A percentile compares a stretch with the other conserved stretches of the same genome.
These are phyloP conservation scores for Pedicia rivosa DNA, from an alignment of 2,888 invertebrate species.

Conservation along the genomic window DNA sequence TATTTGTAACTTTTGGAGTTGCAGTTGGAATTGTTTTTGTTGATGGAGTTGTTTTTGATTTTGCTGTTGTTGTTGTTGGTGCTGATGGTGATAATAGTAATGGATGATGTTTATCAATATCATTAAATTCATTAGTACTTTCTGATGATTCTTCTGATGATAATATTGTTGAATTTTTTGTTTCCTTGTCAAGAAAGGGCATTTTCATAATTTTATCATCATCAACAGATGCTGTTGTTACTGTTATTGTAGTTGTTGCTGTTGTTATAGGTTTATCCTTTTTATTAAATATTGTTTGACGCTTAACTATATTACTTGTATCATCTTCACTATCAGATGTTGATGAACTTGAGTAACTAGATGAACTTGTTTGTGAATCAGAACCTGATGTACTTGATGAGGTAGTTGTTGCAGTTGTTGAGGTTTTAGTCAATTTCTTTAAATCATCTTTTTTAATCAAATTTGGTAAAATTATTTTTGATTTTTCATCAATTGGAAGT, in stretches of 20 bases:
- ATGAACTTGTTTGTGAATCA: constrained; percentile 39
- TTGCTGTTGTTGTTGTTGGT: constrained; percentile 9
- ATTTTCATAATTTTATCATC: no score
- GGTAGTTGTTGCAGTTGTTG: constrained; percentile 20
- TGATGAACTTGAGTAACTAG: constrained; percentile 41
- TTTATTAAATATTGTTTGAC: constrained; percentile 5
- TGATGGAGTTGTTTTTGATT: constrained; percentile 19
- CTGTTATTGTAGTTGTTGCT: constrained; percentile 22
- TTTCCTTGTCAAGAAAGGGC: constrained; percentile 69
- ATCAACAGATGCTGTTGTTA: no score
- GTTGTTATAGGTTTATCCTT: constrained; percentile 17
- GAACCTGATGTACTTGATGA: constrained; percentile 30
- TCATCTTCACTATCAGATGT: constrained; percentile 42
- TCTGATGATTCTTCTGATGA: constrained; percentile 38
- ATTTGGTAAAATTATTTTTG: not conserved
- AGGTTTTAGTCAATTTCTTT: not conserved
- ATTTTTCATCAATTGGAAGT: constrained; percentile 17
- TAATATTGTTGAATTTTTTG: constrained; percentile 40
- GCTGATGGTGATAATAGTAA: constrained; percentile 10
- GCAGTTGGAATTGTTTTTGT: constrained; percentile 20
- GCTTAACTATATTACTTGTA: constrained; percentile 1
- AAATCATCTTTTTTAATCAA: constrained; percentile 4
- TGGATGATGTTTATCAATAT: constrained; percentile 2
- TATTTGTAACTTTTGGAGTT: constrained; percentile 13
- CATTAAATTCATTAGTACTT: constrained; percentile 7